Evolutionary conservation across 2,888 invertebrate species (phyloP).

Genomic region (Spisula solida): DNA sequence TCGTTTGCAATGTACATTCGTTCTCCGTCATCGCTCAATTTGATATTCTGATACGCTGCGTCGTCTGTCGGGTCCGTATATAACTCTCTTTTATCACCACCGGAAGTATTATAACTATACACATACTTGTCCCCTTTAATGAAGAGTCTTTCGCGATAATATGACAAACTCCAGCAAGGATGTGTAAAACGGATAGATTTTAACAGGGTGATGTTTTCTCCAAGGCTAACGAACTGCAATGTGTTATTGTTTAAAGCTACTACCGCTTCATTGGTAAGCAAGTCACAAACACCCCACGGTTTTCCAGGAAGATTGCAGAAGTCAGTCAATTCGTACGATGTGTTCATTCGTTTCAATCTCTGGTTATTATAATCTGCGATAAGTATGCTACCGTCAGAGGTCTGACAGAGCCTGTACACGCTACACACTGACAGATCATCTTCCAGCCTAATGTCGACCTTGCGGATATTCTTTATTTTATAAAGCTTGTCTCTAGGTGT

Average conservation of each 20-base stretch:
- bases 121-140: not conserved
- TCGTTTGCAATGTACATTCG: not conserved
- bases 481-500: not conserved
- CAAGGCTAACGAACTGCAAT: conserved; percentile 14
- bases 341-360: not conserved
- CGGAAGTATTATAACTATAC: conserved; percentile 15
- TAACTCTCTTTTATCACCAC: not conserved
- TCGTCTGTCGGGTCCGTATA: not conserved
- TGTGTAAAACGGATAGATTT: not conserved
- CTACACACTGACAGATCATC: not conserved
- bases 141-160: not conserved
- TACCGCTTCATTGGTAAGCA: conserved; percentile 2
- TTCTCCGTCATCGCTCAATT: not conserved
- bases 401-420: not conserved
- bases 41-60: not conserved
- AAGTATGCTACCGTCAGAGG: not conserved
- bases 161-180: not conserved
- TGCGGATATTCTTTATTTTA: not conserved
- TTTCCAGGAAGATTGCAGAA: conserved; percentile 5
- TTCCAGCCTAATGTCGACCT: not conserved
- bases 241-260: not conserved
- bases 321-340: not conserved
- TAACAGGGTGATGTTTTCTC: not conserved
- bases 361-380: conserved; percentile 10
- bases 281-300: conserved; percentile 14